These are phyloP conservation scores for Taenaris catops DNA, from an alignment of 2,888 invertebrate genomes.

Conservation along the genomic window DNA sequence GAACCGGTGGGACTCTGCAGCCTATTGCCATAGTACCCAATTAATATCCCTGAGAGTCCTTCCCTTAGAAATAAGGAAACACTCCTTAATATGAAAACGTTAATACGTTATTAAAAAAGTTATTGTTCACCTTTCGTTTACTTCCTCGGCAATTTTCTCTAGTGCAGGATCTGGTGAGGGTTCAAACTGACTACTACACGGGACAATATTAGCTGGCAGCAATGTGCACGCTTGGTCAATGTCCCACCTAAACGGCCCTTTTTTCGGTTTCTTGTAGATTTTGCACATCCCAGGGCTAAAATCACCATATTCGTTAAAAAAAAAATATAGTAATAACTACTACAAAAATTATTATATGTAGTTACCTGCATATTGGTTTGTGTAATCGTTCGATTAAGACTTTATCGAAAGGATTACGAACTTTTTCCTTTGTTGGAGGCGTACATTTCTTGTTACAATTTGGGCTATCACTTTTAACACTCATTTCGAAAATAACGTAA, in stretches of 20 bases:
- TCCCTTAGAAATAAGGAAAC: too few species aligned
- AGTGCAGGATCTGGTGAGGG: conserved; percentile 81
- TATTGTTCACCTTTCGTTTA: conserved; percentile 76
- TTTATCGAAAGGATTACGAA: conserved; percentile 85
- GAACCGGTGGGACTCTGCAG: too few species aligned
- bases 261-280: conserved; percentile 62
- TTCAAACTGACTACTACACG: conserved; percentile 81
- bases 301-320: too few species aligned
- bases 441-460: conserved; percentile 50
- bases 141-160: conserved; percentile 83
- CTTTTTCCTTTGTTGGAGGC: conserved; percentile 62
- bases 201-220: conserved; percentile 84
- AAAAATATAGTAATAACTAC: too few species aligned
- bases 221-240: conserved; percentile 85
- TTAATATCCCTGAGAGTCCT: too few species aligned
- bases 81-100: too few species aligned
- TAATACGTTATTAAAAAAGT: too few species aligned
- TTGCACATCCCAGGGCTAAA: conserved; percentile 73
- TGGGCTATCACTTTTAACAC: conserved; percentile 52
- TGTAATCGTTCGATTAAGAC: conserved; percentile 82
- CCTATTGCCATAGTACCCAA: too few species aligned
- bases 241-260: conserved; percentile 78
- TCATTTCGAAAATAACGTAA: conserved; percentile 66
- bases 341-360: conserved; percentile 15
- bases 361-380: conserved; percentile 84